Base-by-base conservation (phyloP, 2,888 invertebrate species). In the Plagodis dolabraria region DNA sequence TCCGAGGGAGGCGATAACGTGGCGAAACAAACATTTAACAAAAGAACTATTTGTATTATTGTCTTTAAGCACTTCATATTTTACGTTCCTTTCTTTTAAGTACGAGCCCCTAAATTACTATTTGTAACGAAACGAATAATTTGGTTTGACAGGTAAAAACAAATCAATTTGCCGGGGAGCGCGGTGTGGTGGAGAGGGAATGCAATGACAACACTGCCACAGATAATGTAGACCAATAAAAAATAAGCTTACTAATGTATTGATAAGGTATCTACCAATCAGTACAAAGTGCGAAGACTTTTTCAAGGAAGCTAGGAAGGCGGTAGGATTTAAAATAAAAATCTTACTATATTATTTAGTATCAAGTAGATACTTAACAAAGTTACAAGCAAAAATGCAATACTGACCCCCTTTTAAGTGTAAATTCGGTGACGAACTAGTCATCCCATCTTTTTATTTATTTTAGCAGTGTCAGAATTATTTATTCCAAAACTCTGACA, bases 1-100 rank as follows among this genome's bases (percentile, higher is more conserved):
- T 91, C 91, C 35, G 85, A 80, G 10, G 93, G 93, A 6, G 92
- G 92, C 35, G 92, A 92, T 73, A 93, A 75, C 12, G 93, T 93
- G 33, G 88, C 89, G 53, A 87, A 81, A 77, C 90, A 89, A 53
- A 85, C 83, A 65, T 84, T 86, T 50, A 87, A 65, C 61, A 90
- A 71, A 57, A 89, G 79, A 65, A 88, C 67, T 58, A 89, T 72
- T 75, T 86, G 85, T 53, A 89, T 52, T 63, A 83, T 67, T 36
- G 82, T 77, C 67, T 83, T 82, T 60, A 86, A 64, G 77, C 80
- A 86, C 83, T 77, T 87, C 92, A 90, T 91, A 70, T 75, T 84
- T 45, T 40, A 5, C 7, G 22, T 45, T 34, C 33, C 8, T 22
- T 10, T 22, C 11, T 9, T 38, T 38, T 9, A 5, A 4, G 7